These are phyloP conservation scores for Suncus etruscus DNA, from an alignment of 2,113 vertebrate genomes.

Conservation along the genomic window DNA sequence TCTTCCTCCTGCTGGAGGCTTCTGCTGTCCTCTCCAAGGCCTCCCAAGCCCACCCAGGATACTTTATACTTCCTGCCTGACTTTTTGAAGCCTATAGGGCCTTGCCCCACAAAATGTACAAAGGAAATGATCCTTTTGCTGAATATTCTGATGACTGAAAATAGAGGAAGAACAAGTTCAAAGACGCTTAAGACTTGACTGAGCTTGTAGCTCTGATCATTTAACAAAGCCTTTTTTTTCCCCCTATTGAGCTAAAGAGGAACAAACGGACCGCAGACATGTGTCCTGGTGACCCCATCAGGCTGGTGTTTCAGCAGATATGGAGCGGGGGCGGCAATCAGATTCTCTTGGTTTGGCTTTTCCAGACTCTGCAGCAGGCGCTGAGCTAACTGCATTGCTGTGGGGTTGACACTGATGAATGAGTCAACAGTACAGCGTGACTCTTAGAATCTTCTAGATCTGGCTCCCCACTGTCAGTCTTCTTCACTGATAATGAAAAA, in stretches of 20 bases:
- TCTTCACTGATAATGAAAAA: neutral
- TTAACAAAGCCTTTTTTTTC: slow-evolving; percentile 1
- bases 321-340: no score
- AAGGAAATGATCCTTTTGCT: slow-evolving; percentile 25
- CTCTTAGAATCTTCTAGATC: neutral
- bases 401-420: neutral
- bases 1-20: neutral
- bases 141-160: slow-evolving; percentile 72
- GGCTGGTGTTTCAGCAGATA: no score
- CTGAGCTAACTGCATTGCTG: neutral
- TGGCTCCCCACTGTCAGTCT: neutral
- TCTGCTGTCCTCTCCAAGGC: slow-evolving; percentile 10
- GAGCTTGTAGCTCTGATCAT: neutral
- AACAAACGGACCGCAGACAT: slow-evolving; percentile 36
- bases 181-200: neutral
- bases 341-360: no score
- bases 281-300: slow-evolving; percentile 6
- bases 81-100: slow-evolving; percentile 56
- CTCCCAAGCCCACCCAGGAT: slow-evolving; percentile 61
- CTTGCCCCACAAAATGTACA: slow-evolving; percentile 69
- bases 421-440: neutral
- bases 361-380: neutral
- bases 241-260: slow-evolving; percentile 52
- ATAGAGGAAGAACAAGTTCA: neutral
- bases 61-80: neutral